Conservation (phyloP, 1,140 invertebrate species). For the Nixonia krombeini region DNA sequence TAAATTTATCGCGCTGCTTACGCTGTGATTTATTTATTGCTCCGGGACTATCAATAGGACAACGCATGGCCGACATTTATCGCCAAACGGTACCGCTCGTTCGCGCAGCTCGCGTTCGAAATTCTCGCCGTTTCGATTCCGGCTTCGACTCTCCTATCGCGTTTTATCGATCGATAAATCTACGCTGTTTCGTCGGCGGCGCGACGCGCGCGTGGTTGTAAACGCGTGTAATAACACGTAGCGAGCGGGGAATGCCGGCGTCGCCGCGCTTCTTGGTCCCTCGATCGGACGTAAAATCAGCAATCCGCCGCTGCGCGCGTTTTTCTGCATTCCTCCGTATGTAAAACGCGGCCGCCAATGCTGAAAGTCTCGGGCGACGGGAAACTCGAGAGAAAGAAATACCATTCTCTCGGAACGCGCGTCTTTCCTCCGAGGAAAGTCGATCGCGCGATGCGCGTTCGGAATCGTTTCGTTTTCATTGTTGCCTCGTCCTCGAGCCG, state of each 20-base stretch:
- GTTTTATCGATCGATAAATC: neutral
- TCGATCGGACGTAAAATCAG: neutral
- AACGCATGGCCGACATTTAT: too few relatives aligned
- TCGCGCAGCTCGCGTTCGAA: neutral
- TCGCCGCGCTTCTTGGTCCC: neutral
- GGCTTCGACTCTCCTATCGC: too few relatives aligned
- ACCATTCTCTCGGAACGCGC: too few relatives aligned
- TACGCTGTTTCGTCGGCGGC: neutral
- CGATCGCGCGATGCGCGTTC: too few relatives aligned
- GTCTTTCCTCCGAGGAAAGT: too few relatives aligned
- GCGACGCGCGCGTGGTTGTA: neutral
- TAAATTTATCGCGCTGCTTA: neutral
- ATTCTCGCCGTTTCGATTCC: neutral
- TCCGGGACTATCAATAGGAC: too few relatives aligned
- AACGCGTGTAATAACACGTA: slow-evolving; percentile 1
- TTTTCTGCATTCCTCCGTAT: neutral
- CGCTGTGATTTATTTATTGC: too few relatives aligned
- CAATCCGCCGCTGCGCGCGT: neutral
- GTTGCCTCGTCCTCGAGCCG: neutral
- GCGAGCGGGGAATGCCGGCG: neutral
- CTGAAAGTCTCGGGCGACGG: too few relatives aligned
- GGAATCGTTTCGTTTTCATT: too few relatives aligned
- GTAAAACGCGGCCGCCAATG: too few relatives aligned
- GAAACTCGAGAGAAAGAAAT: neutral
- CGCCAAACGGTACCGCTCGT: too few relatives aligned